These are phyloP conservation scores for Apis dorsata DNA, from an alignment of 1,140 invertebrate species.

Conservation along the genomic window DNA sequence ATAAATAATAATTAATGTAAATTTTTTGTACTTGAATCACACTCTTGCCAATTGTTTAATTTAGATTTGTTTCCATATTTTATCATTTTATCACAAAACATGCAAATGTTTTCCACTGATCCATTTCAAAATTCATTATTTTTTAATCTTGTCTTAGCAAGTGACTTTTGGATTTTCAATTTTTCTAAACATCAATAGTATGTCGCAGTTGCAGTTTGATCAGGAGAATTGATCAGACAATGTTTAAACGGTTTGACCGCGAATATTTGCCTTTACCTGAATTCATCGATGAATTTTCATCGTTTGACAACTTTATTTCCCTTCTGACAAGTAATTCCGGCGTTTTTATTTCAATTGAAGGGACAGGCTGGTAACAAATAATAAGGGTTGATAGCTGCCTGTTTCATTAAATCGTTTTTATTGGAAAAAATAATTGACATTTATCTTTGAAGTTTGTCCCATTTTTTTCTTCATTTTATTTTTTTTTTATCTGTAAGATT, in stretches of 20 bases:
- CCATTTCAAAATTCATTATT: too few species aligned
- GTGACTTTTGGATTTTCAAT: slow-evolving; percentile 52
- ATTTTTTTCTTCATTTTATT: background rate
- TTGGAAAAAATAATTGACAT: background rate
- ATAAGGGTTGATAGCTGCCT: background rate
- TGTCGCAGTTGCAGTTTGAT: slow-evolving; percentile 47
- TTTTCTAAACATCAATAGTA: slow-evolving; percentile 39
- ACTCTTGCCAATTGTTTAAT: too few species aligned
- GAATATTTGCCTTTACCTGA: slow-evolving; percentile 36
- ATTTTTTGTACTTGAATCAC: too few species aligned
- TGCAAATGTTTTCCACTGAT: background rate
- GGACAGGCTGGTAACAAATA: background rate
- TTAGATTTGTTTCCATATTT: too few species aligned
- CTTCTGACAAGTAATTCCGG: slow-evolving; percentile 32
- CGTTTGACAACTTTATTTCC: slow-evolving; percentile 44
- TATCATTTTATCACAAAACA: too few species aligned
- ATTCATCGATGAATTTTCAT: slow-evolving; percentile 35
- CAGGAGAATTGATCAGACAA: slow-evolving; percentile 35
- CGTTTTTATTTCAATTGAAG: slow-evolving; percentile 5
- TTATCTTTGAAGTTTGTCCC: background rate
- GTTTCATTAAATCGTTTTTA: slow-evolving; percentile 7
- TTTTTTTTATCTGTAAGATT: background rate
- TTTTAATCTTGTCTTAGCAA: too few species aligned
- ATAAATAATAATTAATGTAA: too few species aligned
- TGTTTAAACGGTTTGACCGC: slow-evolving; percentile 33